Evolutionary conservation across 1,140 invertebrate species (phyloP).

Genomic region (Bombus waltoni): DNA sequence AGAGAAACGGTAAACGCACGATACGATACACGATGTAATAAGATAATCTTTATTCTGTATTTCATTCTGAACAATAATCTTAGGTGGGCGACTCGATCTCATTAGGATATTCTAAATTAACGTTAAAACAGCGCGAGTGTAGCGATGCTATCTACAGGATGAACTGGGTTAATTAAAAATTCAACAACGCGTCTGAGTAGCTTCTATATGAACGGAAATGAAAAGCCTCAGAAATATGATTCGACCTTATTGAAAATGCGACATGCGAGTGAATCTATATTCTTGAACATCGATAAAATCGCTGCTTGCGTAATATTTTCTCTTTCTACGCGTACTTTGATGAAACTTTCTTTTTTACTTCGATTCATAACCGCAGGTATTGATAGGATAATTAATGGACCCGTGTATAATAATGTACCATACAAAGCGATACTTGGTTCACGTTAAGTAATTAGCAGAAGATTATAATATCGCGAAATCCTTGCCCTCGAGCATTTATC

Average conservation of each 20-base stretch:
- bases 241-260: too few relatives aligned
- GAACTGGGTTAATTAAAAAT: conserved; percentile 43
- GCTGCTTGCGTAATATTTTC: too few relatives aligned
- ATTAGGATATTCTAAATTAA: conserved; percentile 24
- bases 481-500: background rate
- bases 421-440: background rate
- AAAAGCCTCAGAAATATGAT: background rate
- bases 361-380: background rate
- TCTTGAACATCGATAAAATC: background rate
- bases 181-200: conserved; percentile 10
- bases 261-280: background rate
- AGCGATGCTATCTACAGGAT: background rate
- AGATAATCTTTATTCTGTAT: background rate
- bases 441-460: background rate
- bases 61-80: background rate
- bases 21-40: background rate
- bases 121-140: background rate
- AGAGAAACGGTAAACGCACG: too few relatives aligned
- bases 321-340: background rate
- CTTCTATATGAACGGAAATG: background rate
- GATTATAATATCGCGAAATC: background rate
- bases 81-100: conserved; percentile 20
- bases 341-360: background rate
- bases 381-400: background rate
- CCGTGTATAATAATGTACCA: background rate